phyloP scores from a whole-genome alignment of 2,113 vertebrate genomes.

The Euleptes europaea region DNA sequence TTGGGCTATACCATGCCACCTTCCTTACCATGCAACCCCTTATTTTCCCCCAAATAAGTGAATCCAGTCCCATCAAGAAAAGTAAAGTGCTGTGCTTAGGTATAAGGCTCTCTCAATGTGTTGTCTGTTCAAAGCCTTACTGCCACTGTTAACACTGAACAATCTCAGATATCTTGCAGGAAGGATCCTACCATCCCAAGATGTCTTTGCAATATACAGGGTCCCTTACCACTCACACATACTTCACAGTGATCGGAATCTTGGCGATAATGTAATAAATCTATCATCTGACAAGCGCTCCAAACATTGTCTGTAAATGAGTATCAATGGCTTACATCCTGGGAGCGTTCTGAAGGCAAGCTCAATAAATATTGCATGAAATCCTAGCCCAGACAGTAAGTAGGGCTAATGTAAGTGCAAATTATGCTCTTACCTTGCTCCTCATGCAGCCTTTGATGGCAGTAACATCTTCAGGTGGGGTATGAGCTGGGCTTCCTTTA shows the following conservation, averaged over 20 bases:
- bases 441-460: background rate
- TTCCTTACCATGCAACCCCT: background rate
- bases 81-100: background rate
- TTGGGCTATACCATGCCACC: too few relatives aligned
- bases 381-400: background rate
- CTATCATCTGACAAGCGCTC: background rate
- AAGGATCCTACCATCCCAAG: background rate
- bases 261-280: background rate
- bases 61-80: too few relatives aligned
- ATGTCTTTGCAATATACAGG: background rate
- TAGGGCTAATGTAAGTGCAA: too few relatives aligned
- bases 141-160: background rate
- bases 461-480: background rate
- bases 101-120: background rate
- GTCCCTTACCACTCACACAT: background rate
- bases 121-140: background rate
- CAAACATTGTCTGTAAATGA: background rate
- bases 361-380: background rate
- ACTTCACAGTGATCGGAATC: background rate
- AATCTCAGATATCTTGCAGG: too few relatives aligned
- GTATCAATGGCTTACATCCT: background rate
- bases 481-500: background rate
- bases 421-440: too few relatives aligned
- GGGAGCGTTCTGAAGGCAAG: background rate
- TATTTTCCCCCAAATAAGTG: background rate